Conservation (phyloP, 2,797 vertebrate genomes). For the Chaetophractus vellerosus region DNA sequence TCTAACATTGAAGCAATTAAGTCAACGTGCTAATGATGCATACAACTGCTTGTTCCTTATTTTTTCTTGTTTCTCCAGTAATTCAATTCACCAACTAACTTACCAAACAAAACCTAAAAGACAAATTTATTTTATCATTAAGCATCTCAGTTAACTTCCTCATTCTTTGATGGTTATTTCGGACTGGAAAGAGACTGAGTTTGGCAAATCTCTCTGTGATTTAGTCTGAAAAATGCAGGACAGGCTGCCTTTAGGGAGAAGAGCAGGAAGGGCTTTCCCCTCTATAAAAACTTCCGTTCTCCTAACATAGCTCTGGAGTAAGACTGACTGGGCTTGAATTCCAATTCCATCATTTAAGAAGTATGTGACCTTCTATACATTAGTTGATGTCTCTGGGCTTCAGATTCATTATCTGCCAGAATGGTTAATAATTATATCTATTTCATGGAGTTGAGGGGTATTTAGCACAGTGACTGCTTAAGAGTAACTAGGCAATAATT, state of each 20-base stretch:
- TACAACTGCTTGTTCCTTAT: neutral
- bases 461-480: neutral
- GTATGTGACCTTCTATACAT: too few species aligned
- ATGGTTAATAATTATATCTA: neutral
- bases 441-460: neutral
- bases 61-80: conserved; percentile 3
- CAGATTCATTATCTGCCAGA: neutral
- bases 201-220: neutral
- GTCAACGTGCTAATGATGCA: neutral
- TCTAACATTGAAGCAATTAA: conserved; percentile 33
- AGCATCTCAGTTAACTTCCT: neutral
- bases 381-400: neutral
- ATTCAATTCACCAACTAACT: neutral
- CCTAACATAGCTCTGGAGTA: accelerated
- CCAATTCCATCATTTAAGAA: too few species aligned
- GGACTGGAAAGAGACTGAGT: neutral
- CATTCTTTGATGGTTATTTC: neutral
- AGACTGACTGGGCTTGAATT: neutral
- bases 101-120: neutral
- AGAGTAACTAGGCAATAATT: conserved; percentile 7
- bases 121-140: neutral
- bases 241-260: too few species aligned
- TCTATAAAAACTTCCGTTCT: accelerated
- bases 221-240: neutral
- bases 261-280: neutral